Evolutionary conservation across 2,888 invertebrate genomes (phyloP).

Genomic region (Cephalotes varians): DNA sequence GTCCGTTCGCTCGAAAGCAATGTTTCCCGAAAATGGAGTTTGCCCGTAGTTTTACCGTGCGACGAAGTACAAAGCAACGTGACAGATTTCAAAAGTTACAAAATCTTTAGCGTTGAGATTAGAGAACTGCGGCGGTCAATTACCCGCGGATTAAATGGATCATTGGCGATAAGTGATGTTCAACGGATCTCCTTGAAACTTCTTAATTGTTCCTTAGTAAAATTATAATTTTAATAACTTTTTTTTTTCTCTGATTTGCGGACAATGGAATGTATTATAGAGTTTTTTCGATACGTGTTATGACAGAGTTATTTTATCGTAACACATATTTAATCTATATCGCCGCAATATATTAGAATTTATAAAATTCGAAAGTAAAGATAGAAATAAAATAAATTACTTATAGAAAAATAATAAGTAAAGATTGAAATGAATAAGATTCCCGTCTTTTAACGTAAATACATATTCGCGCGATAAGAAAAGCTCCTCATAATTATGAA

Average conservation of each 20-base stretch:
- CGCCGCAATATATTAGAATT: not conserved
- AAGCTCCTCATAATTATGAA: not conserved
- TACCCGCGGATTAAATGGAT: slow-evolving; percentile 26
- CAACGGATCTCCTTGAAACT: slow-evolving; percentile 1
- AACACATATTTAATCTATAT: not conserved
- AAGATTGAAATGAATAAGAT: not conserved
- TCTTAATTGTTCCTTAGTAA: not conserved
- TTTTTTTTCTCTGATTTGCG: not conserved
- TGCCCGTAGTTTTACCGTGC: slow-evolving; percentile 28
- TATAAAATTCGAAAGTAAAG: not conserved
- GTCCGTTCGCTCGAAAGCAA: slow-evolving; percentile 37
- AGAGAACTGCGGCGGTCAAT: slow-evolving; percentile 25
- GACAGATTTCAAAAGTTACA: slow-evolving; percentile 34
- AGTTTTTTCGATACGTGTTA: no score
- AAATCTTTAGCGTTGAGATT: slow-evolving; percentile 29
- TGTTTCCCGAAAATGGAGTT: slow-evolving; percentile 49
- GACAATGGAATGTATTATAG: no score
- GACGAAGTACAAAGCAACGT: slow-evolving; percentile 21
- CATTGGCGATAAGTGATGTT: not conserved
- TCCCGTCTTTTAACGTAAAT: not conserved
- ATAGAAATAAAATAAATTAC: not conserved
- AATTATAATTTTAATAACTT: not conserved
- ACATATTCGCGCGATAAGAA: not conserved
- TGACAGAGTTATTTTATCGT: not conserved
- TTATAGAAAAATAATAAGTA: not conserved